Evolutionary conservation across 1,140 invertebrate genomes (phyloP), one percentile per base, ranked within the genome.

Genomic region (Thaumatotibia leucotreta): DNA sequence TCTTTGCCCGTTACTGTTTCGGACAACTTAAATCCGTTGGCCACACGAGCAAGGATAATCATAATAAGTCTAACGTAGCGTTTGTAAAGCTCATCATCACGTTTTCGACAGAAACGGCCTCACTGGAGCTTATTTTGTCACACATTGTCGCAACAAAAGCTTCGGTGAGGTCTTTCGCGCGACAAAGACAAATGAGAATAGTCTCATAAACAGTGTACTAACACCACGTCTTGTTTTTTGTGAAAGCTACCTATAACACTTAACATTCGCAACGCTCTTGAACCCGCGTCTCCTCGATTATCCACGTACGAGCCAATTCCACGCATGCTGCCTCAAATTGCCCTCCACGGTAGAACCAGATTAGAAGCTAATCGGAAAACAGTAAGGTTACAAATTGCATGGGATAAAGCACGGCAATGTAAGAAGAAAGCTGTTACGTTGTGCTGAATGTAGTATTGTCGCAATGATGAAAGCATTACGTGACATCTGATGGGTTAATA

Each of bases 221-320:
- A 39, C n/a, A 45, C 39, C 14, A 8, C 20, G n/a, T 58, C 29
- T 58, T 58, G 27, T 58, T 29, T n/a, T 58, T 58, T 63, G 58
- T 67, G 65, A 67, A 67, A 67, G 58, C 61, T 67, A 45, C 17
- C 14, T 20, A n/a, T 35, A 66, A 61, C 61, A 67, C 50, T 49
- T 29, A 45, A 31, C 49, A 65, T 58, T 63, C 50, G 65, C 61
- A 49, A 67, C 65, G 65, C 58, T 67, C 65, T 63, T 63, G 65
- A 61, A 63, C 65, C 27, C 14, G 24, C 23, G 50, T 54, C 50
- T 23, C 23, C 49, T 52, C 52, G 52, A 58, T 58, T 58, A 58
- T 58, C 52, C 29, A 27, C 52, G 52, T 58, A 58, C 52, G 27
- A 58, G 52, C 23, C 52, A 58, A 58, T 58, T 58, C 52, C 27